Evolutionary conservation across 2,113 vertebrate species (phyloP), one percentile per base, ranked within the genome.

Genomic region (Cebidichthys violaceus): DNA sequence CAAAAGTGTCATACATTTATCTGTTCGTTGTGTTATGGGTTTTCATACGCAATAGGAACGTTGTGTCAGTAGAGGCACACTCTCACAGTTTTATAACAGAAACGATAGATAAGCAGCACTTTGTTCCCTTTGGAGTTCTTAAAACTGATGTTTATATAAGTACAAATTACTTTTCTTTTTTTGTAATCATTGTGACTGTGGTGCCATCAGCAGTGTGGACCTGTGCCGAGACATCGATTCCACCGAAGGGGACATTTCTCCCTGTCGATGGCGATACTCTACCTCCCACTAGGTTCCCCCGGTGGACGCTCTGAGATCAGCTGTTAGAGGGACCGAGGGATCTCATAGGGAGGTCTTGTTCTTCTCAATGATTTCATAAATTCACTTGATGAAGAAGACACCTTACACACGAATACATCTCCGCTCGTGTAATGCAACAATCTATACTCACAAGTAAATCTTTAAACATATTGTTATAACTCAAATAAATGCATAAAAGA

Each of bases 161-260:
- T 45, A 68, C 59, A 70, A 70, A 70, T 79, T 27, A 75, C 57
- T 74, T 33, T 33, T 33, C 0, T 4, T 68, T 83, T 3, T 70
- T 84, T 79, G 52, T 4, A 68, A 85, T 85, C 62, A 75, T 81
- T 81, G 22, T 57, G 66, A 52, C 60, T 31, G n/a, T 15, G 20
- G 50, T 33, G 27, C n/a, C 22, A 47, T 24, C 54, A 77, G 33
- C 62, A 31, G 35, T 2, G 24, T 24, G 39, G 80, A 33, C 59
- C n/a, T 54, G 27, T 45, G 6, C 41, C 35, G 31, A 17, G 27
- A 4, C 68, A 72, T 73, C n/a, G 81, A 79, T 52, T 68, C 1
- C 55, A 61, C 68, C 41, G n/a, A 74, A 33, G 47, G 27, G 67
- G 10, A 43, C 59, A 64, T 18, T 11, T 62, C 29, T 24, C 20